Evolutionary conservation across 2,888 invertebrate species (phyloP).

Genomic region (Erebia ligea): DNA sequence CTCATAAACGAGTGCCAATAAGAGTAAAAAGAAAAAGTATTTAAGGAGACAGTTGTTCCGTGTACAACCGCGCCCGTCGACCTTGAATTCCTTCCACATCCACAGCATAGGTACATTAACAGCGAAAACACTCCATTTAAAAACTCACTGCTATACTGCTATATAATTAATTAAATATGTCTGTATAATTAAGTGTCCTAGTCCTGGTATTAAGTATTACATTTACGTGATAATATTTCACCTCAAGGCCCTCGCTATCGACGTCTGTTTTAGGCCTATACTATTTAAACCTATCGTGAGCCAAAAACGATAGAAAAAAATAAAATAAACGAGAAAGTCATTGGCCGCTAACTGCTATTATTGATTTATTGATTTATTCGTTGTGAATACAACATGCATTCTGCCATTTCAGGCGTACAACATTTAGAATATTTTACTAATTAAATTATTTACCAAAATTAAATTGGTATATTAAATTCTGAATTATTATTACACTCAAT

Average conservation of each 20-base stretch:
- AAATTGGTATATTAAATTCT: too few relatives aligned
- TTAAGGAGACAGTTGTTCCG: constrained; percentile 52
- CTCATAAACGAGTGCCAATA: constrained; percentile 41
- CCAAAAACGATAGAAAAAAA: too few relatives aligned
- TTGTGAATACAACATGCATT: too few relatives aligned
- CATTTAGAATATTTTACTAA: too few relatives aligned
- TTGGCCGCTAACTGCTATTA: too few relatives aligned
- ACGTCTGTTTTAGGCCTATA: neutral
- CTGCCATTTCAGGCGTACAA: too few relatives aligned
- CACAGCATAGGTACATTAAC: constrained; percentile 36
- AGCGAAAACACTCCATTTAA: constrained; percentile 31
- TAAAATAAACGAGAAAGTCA: too few relatives aligned
- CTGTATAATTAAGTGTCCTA: neutral
- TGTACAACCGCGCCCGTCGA: constrained; percentile 47
- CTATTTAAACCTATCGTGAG: neutral
- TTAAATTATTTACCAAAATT: too few relatives aligned
- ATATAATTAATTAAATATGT: constrained; percentile 19
- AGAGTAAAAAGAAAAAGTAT: constrained; percentile 46
- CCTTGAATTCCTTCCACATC: constrained; percentile 51
- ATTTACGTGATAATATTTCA: constrained; percentile 23
- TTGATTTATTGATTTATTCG: too few relatives aligned
- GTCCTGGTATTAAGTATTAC: neutral
- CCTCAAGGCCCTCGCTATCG: neutral
- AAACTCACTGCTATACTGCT: neutral
- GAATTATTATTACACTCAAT: too few relatives aligned